Conservation (phyloP, 2,797 vertebrate genomes). For the Eulemur mongoz region DNA sequence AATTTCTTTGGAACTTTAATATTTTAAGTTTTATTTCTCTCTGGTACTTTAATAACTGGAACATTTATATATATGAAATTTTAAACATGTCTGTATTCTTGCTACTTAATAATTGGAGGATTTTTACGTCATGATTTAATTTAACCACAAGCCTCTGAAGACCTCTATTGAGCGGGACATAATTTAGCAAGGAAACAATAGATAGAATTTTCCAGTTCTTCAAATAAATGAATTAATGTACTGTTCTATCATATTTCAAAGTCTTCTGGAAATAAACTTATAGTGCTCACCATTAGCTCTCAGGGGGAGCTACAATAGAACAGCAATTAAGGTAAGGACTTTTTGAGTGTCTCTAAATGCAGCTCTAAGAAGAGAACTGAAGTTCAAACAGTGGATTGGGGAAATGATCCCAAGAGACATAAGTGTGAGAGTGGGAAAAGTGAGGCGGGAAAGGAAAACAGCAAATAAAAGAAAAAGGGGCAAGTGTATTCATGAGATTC, state of each 20-base stretch:
- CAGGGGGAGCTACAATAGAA: not conserved
- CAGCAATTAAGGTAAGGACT: not conserved
- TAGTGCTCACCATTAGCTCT: not conserved
- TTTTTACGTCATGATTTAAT: slow-evolving; percentile 1
- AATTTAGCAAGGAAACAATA: not conserved
- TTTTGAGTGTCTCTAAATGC: not conserved
- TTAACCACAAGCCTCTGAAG: slow-evolving; percentile 9
- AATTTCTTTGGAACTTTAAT: slow-evolving; percentile 35
- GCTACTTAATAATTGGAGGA: not conserved
- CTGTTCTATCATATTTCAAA: not conserved
- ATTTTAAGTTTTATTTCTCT: not conserved
- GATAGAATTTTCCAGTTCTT: not conserved
- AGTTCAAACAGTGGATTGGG: not conserved
- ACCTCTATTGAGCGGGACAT: not conserved
- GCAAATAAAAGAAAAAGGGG: fast-evolving
- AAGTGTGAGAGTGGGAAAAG: not conserved
- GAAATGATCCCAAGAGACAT: not conserved
- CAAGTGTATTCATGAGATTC: not conserved
- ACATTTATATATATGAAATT: not conserved
- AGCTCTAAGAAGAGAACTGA: not conserved
- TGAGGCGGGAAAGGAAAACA: not conserved
- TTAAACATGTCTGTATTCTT: not conserved
- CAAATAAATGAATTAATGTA: not conserved
- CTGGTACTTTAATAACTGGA: not conserved
- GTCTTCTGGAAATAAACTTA: not conserved